Percentiles rank a stretch among this genome's conserved stretches.
phyloP scores from a whole-genome alignment of 2,888 invertebrate genomes.

The Acrocyrtus sp. region DNA sequence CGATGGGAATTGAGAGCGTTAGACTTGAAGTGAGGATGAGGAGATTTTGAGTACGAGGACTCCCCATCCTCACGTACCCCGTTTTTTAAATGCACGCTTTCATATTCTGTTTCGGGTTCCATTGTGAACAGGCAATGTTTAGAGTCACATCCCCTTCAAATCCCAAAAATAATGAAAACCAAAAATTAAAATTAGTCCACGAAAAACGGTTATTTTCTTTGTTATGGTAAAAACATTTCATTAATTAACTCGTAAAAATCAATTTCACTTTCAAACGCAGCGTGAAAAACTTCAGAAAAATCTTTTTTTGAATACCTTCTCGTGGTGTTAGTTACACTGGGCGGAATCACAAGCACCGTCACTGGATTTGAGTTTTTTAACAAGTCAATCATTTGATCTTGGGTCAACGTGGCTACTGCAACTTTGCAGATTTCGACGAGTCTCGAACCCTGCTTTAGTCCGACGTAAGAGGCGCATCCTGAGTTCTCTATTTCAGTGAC shows the following conservation, averaged over 20 bases:
- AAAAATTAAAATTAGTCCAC: neutral
- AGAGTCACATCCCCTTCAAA: constrained; percentile 59
- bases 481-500: constrained; percentile 90
- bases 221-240: neutral
- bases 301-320: constrained; percentile 68
- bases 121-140: constrained; percentile 58
- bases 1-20: constrained; percentile 69
- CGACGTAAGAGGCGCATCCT: constrained; percentile 80
- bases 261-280: too few species aligned
- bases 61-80: constrained; percentile 61
- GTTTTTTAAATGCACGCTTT: constrained; percentile 62
- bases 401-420: constrained; percentile 86
- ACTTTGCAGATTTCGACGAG: constrained; percentile 92
- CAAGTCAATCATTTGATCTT: constrained; percentile 93
- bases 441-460: constrained; percentile 88
- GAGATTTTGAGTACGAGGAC: constrained; percentile 52
- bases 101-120: constrained; percentile 59
- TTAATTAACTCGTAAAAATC: too few species aligned
- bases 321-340: constrained; percentile 76
- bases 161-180: neutral
- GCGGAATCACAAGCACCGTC: constrained; percentile 83
- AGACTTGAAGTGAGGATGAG: constrained; percentile 62
- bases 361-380: constrained; percentile 89
- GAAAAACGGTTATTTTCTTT: neutral
- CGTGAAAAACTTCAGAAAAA: neutral